These are phyloP conservation scores for Merodon equestris DNA, from an alignment of 2,888 invertebrate species.

Conservation along the genomic window DNA sequence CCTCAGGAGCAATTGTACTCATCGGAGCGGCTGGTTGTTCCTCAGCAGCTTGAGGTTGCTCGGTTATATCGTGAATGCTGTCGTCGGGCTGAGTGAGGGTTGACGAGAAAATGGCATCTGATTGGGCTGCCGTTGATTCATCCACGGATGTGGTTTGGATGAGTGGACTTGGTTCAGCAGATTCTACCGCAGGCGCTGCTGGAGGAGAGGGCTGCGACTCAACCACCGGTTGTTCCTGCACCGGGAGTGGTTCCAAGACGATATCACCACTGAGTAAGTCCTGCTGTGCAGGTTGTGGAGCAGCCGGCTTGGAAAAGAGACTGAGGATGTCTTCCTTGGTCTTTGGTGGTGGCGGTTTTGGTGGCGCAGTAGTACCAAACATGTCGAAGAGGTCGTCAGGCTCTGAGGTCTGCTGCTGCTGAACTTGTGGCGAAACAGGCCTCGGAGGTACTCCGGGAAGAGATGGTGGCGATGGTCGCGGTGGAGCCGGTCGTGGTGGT, in stretches of 20 bases:
- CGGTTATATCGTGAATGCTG: slow-evolving; percentile 76
- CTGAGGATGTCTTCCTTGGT: slow-evolving; percentile 83
- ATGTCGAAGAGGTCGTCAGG: slow-evolving; percentile 81
- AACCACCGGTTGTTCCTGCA: slow-evolving; percentile 31
- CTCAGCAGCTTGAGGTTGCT: slow-evolving; percentile 77
- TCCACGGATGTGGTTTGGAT: slow-evolving; percentile 41
- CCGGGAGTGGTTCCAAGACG: slow-evolving; percentile 70
- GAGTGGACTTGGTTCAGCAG: slow-evolving; percentile 50
- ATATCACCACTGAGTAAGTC: slow-evolving; percentile 83
- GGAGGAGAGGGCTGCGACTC: not conserved
- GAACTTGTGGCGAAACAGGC: slow-evolving; percentile 77
- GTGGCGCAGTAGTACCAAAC: slow-evolving; percentile 79
- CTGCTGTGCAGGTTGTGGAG: slow-evolving; percentile 76
- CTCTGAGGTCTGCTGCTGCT: slow-evolving; percentile 71
- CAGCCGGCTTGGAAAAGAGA: slow-evolving; percentile 79
- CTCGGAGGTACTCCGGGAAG: slow-evolving; percentile 74
- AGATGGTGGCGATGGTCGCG: slow-evolving; percentile 73
- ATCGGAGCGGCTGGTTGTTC: slow-evolving; percentile 59
- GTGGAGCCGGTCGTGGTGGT: slow-evolving; percentile 78
- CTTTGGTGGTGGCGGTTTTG: slow-evolving; percentile 80
- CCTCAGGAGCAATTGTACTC: slow-evolving; percentile 73
- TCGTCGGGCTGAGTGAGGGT: slow-evolving; percentile 76
- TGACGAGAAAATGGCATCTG: slow-evolving; percentile 75
- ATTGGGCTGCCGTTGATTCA: slow-evolving; percentile 55
- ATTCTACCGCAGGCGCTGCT: not conserved